Base-by-base conservation (phyloP, 2,113 vertebrate genomes). In the Euleptes europaea region DNA sequence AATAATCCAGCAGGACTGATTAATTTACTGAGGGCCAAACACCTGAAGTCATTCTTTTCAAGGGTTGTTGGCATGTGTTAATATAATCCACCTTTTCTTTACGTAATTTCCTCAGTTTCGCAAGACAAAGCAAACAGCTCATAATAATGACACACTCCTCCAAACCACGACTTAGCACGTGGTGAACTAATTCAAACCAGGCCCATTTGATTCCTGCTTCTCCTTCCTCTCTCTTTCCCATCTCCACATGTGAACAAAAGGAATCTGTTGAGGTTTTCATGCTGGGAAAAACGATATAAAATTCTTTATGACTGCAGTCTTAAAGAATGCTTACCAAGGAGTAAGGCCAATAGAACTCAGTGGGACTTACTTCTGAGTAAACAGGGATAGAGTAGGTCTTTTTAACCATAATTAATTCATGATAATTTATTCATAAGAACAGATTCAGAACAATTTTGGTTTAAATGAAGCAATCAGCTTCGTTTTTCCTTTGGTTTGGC, bases 171-270 rank as follows among this genome's bases (percentile, higher is more conserved):
- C 82, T 94, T 94, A 94, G 87, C 92, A 93, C 89, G 89, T 91
- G 93, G 92, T 92, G 90, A 94, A 94, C 91, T 93, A 92, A 93
- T 93, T 94, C 92, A 94, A 93, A 91, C 75, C 15, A 80, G 86
- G 78, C 79, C 54, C 84, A 54, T 80, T 92, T 88, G n/a, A 93
- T 80, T 94, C 79, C 82, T 88, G 0, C 84, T 89, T 93, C 26
- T 40, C 69, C 14, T 63, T 47, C 69, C 63, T 31, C 49, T 42
- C 74, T 94, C 81, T 0, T 0, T 47, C 86, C 75, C 60, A 63
- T 73, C 9, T 79, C 67, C 26, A 31, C 54, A 80, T 80, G 54
- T 31, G n/a, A 85, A 79, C 33, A 14, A 63, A 84, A 78, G 84
- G 88, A 91, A 90, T 88, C 92, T 88, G 80, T 51, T 44, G n/a